Conservation (phyloP, 2,797 vertebrate genomes). For the Aphelocoma californica region DNA sequence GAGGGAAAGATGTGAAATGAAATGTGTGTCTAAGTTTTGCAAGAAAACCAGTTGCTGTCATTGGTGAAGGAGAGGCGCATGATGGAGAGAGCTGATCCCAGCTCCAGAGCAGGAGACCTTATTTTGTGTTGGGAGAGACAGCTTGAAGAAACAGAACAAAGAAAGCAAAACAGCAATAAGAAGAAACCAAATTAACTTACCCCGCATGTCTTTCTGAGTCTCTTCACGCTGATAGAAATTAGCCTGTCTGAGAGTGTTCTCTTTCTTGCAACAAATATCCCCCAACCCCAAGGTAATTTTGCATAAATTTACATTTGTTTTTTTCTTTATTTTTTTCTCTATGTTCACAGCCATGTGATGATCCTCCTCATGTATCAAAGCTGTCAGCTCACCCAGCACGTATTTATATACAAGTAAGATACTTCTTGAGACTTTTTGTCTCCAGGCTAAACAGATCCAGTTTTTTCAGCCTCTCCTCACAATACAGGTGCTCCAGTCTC, state of each 20-base stretch:
- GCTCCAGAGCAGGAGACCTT: neutral
- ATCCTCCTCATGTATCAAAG: neutral
- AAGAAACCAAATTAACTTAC: neutral
- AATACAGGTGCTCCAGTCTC: neutral
- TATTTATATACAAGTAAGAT: neutral
- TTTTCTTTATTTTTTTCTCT: neutral
- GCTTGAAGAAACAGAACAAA: neutral
- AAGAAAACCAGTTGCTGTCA: neutral
- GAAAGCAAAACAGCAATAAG: neutral
- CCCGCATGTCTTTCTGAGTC: neutral
- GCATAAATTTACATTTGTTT: neutral
- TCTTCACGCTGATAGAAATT: neutral
- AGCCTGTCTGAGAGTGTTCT: neutral
- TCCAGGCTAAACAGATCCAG: neutral
- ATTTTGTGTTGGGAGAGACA: neutral
- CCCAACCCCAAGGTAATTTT: neutral
- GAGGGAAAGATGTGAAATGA: neutral
- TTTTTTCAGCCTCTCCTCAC: neutral
- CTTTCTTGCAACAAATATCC: neutral
- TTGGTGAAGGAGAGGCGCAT: neutral
- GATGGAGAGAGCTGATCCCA: neutral
- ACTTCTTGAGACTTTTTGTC: neutral
- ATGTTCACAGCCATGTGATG: neutral
- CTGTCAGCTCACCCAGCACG: accelerated
- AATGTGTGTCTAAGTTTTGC: neutral